Base-by-base conservation (phyloP, 1,140 invertebrate genomes). In the Tetramorium alpestre region DNA sequence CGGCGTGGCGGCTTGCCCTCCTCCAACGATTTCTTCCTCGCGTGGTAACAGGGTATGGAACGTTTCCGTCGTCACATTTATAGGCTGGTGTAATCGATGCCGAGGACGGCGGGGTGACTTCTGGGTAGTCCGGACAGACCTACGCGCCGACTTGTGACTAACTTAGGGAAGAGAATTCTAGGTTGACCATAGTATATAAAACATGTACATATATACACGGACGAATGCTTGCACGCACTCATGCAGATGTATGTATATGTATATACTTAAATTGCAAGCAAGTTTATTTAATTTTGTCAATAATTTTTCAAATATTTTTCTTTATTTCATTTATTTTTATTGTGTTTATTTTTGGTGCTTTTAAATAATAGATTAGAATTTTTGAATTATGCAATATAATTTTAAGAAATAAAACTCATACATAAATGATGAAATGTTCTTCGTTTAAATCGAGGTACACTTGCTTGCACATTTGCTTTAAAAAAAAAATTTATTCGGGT, bases 51-150 rank as follows among this genome's bases (percentile, higher is more conserved):
- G 62, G 41, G 73, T 84, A 86, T 56, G 56, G 65, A 85, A 87
- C 89, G 87, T 84, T 84, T 54, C 89, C 81, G 80, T 91, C 89
- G 89, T 91, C 90, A 91, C 89, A 89, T 89, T 91, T 89, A 91
- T 91, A 89, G 88, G 77, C 70, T 80, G 76, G 58, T 81, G 80
- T 91, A 88, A 91, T 91, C 90, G 89, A 91, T 91, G 89, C 73
- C 67, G 72, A 69, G 72, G 67, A 87, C 33, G 62, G 73, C 56
- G 22, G 28, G 58, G 25, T 54, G 58, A 85, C 73, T 76, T 70
- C 80, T 51, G 38, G 18, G 28, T 85, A 64, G 41, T 62, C 47
- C 10, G 75, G 62, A 51, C 47, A 25, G 65, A 72, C 49, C 70
- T 47, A 72, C 38, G 28, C 51, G 51, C 25, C 16, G 41, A 84